phyloP scores from a whole-genome alignment of 2,113 vertebrate genomes.

The Pituophis catenifer region DNA sequence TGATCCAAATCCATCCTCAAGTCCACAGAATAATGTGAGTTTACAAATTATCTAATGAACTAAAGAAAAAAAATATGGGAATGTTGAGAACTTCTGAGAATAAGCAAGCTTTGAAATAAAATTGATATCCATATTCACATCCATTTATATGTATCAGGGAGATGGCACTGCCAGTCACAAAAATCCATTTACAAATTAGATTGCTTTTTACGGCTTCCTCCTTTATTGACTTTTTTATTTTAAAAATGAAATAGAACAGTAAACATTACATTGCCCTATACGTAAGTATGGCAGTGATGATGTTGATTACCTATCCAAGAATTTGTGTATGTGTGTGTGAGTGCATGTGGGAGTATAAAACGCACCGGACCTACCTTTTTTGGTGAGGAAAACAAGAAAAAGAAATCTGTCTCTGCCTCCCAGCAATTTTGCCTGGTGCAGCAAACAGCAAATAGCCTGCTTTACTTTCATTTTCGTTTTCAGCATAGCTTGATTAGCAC shows the following conservation, averaged over 20 bases:
- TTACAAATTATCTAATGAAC: background rate
- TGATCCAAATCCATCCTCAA: conserved; percentile 5
- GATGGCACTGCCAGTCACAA: background rate
- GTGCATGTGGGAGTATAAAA: background rate
- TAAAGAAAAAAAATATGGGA: background rate
- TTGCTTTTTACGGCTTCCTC: background rate
- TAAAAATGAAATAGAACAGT: background rate
- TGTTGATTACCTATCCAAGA: background rate
- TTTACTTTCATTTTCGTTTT: too few relatives aligned
- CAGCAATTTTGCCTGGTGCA: too few relatives aligned
- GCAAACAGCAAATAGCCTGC: too few relatives aligned
- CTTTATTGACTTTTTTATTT: conserved; percentile 2
- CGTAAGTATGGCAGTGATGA: background rate
- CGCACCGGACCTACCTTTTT: too few relatives aligned
- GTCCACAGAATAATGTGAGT: background rate
- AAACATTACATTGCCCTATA: background rate
- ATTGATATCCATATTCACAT: background rate
- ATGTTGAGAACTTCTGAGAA: background rate
- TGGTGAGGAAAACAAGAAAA: too few relatives aligned
- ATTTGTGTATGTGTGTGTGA: background rate
- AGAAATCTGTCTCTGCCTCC: too few relatives aligned
- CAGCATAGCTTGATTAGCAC: too few relatives aligned
- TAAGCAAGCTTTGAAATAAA: background rate
- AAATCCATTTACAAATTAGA: background rate
- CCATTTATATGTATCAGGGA: background rate